phyloP scores from a whole-genome alignment of 2,113 vertebrate genomes.

The Brachyhypopomus gauderio region DNA sequence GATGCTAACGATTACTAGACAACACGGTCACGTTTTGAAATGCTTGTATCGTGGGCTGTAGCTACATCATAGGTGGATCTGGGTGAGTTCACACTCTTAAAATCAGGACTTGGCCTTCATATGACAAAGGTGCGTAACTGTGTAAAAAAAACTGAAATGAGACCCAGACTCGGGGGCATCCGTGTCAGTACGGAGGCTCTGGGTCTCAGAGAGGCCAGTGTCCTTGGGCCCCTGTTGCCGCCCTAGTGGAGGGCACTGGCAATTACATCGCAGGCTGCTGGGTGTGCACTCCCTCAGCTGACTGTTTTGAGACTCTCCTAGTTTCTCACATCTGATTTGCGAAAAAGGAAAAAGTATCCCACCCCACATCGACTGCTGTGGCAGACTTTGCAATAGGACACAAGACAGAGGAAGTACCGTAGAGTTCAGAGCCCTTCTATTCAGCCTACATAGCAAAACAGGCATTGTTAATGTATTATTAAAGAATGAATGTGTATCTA shows the following conservation, averaged over 20 bases:
- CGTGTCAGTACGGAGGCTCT: slow-evolving; percentile 23
- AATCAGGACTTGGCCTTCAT: background rate
- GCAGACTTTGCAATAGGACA: background rate
- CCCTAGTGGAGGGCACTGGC: slow-evolving; percentile 44
- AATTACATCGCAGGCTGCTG: slow-evolving; percentile 70
- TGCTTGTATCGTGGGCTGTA: background rate
- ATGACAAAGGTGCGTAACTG: background rate
- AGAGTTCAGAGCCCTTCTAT: too few species aligned
- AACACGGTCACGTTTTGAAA: background rate
- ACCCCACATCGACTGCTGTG: slow-evolving; percentile 71
- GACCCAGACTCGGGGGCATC: slow-evolving; percentile 9
- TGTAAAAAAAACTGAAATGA: background rate
- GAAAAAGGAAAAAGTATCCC: slow-evolving; percentile 80
- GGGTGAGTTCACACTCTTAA: too few species aligned
- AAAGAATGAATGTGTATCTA: too few species aligned
- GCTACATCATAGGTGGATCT: background rate
- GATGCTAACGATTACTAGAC: too few species aligned
- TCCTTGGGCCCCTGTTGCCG: slow-evolving; percentile 29
- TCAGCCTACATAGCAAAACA: too few species aligned
- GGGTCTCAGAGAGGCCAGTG: slow-evolving; percentile 35
- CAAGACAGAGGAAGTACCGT: too few species aligned
- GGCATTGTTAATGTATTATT: too few species aligned
- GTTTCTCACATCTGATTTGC: slow-evolving; percentile 77
- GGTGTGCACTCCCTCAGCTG: slow-evolving; percentile 64
- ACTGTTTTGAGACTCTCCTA: slow-evolving; percentile 70